These are phyloP conservation scores for Sula dactylatra DNA, from an alignment of 2,113 vertebrate species.

Conservation along the genomic window DNA sequence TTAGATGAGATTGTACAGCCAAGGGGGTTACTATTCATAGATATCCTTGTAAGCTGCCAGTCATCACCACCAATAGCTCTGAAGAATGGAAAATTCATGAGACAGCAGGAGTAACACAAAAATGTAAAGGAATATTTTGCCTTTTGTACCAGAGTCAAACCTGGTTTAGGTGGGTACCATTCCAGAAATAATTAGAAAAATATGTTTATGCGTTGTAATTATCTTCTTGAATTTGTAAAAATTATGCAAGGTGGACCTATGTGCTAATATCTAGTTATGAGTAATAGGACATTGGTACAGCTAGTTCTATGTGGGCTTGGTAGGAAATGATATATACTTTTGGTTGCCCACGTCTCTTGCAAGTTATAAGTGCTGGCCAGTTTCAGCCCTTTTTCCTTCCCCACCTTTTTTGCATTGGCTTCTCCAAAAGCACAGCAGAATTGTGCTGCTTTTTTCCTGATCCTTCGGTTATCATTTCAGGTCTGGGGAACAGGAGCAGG, in stretches of 20 bases:
- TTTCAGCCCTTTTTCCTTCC: background rate
- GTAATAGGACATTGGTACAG: background rate
- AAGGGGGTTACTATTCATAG: background rate
- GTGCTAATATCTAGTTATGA: background rate
- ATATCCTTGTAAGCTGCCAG: background rate
- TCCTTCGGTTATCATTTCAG: background rate
- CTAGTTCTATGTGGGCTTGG: background rate
- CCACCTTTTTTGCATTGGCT: background rate
- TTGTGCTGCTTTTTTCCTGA: background rate
- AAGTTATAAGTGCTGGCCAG: rapidly evolving
- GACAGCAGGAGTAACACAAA: background rate
- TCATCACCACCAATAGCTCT: background rate
- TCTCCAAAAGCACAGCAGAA: background rate
- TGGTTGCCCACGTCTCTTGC: background rate
- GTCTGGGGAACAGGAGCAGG: background rate
- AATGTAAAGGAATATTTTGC: background rate
- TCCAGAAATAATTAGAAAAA: background rate
- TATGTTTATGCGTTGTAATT: background rate
- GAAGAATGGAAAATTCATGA: background rate
- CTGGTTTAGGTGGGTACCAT: background rate
- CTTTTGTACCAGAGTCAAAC: background rate
- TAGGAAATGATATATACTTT: background rate
- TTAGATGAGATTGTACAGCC: background rate
- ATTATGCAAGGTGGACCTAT: background rate
- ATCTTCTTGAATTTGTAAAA: background rate